A percentile compares a stretch with the other conserved stretches of the same genome.
Evolutionary conservation across 2,888 invertebrate species (phyloP).

Genomic region (Corbicula japonica): DNA sequence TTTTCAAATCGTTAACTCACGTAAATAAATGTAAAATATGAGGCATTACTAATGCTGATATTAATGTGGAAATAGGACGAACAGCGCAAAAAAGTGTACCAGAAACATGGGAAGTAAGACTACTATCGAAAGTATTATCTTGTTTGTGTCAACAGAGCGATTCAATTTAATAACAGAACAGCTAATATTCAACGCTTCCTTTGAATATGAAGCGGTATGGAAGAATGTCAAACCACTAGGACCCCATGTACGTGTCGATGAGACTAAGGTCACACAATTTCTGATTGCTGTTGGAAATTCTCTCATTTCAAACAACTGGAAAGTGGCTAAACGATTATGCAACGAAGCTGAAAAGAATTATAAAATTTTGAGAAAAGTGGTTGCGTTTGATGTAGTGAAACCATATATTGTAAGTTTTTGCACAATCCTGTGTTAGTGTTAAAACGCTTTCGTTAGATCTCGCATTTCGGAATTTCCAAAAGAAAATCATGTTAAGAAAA

Average conservation of each 20-base stretch:
- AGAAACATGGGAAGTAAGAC: too few relatives aligned
- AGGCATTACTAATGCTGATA: too few relatives aligned
- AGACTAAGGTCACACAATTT: slow-evolving; percentile 15
- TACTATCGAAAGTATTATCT: slow-evolving; percentile 12
- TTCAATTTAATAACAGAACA: slow-evolving; percentile 1
- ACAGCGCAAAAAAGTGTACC: too few relatives aligned
- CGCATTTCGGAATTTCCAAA: background rate
- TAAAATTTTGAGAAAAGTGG: slow-evolving; percentile 4
- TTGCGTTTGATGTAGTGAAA: too few relatives aligned
- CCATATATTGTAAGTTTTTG: too few relatives aligned
- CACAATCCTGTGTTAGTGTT: too few relatives aligned
- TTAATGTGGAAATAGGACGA: too few relatives aligned
- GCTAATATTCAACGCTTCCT: slow-evolving; percentile 7
- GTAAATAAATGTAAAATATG: too few relatives aligned
- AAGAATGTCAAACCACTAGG: slow-evolving; percentile 13
- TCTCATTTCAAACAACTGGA: slow-evolving; percentile 8
- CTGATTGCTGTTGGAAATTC: slow-evolving; percentile 11
- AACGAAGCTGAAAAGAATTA: slow-evolving; percentile 14
- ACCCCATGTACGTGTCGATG: slow-evolving; percentile 5
- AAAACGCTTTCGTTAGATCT: too few relatives aligned
- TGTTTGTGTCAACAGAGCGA: slow-evolving; percentile 19
- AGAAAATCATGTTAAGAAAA: background rate
- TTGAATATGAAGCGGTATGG: slow-evolving; percentile 15
- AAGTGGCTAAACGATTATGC: background rate
- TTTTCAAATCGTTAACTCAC: too few relatives aligned